These are phyloP conservation scores for Tetraneura akinire DNA, from an alignment of 1,140 invertebrate species.

Conservation along the genomic window DNA sequence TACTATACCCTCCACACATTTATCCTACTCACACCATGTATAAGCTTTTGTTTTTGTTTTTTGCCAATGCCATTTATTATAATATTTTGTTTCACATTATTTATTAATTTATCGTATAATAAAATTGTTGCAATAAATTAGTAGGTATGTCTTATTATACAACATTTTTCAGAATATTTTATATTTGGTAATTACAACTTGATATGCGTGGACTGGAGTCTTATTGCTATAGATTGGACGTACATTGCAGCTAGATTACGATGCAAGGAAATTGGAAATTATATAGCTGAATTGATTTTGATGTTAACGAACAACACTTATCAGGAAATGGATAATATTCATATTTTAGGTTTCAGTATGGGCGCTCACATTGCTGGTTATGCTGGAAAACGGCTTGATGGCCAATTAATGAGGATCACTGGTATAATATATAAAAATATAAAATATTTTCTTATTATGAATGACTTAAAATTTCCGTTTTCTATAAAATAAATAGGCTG, in stretches of 20 bases:
- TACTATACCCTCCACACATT: too few species aligned
- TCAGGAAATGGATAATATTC: conserved; percentile 65
- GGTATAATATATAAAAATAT: background rate
- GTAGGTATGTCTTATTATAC: too few species aligned
- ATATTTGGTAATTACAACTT: conserved; percentile 70
- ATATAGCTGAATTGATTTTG: conserved; percentile 67
- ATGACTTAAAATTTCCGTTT: too few species aligned
- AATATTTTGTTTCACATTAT: too few species aligned
- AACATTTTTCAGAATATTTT: conserved; percentile 66
- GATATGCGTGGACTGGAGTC: conserved; percentile 72
- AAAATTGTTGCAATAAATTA: too few species aligned
- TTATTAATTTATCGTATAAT: too few species aligned
- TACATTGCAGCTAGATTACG: conserved; percentile 71
- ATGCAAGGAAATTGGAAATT: conserved; percentile 65
- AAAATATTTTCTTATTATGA: too few species aligned
- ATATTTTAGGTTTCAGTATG: conserved; percentile 88
- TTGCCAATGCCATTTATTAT: too few species aligned
- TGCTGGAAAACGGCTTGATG: conserved; percentile 66
- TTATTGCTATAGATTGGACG: conserved; percentile 56
- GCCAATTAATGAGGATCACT: conserved; percentile 16
- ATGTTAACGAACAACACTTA: conserved; percentile 64
- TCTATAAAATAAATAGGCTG: too few species aligned
- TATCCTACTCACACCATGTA: too few species aligned
- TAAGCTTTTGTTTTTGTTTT: too few species aligned
- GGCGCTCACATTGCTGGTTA: conserved; percentile 89